phyloP scores from a whole-genome alignment of 2,888 invertebrate species.

The Dasysyrphus tricinctus region DNA sequence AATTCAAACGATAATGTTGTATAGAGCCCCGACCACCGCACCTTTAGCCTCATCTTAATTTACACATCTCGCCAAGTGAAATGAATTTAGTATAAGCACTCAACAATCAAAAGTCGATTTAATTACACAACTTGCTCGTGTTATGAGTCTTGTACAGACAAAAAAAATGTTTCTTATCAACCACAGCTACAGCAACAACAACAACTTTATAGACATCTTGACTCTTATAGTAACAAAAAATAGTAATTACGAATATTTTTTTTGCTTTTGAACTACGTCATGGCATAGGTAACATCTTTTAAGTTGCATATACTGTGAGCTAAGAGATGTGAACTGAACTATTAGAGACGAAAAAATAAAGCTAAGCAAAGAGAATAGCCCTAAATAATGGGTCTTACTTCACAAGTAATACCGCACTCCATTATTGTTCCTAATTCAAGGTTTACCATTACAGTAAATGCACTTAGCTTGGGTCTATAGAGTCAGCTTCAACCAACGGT shows the following conservation, averaged over 20 bases:
- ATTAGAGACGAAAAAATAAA: not conserved
- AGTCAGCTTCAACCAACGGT: slow-evolving; percentile 48
- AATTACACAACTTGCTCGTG: slow-evolving; percentile 47
- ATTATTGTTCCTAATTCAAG: slow-evolving; percentile 69
- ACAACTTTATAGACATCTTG: slow-evolving; percentile 1
- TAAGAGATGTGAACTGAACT: slow-evolving; percentile 20
- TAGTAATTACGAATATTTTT: slow-evolving; percentile 33
- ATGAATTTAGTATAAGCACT: slow-evolving; percentile 32
- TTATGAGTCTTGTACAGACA: slow-evolving; percentile 42
- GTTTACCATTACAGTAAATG: slow-evolving; percentile 72
- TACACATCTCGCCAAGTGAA: slow-evolving; percentile 17
- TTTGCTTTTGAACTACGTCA: slow-evolving; percentile 2
- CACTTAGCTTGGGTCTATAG: slow-evolving; percentile 51
- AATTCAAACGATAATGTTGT: slow-evolving; percentile 11
- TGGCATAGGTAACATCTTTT: slow-evolving; percentile 18
- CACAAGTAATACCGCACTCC: slow-evolving; percentile 70
- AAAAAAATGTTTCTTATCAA: slow-evolving; percentile 35
- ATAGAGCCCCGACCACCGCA: not conserved
- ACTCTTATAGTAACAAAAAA: slow-evolving; percentile 3
- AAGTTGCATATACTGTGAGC: slow-evolving; percentile 19
- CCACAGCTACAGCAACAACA: not conserved
- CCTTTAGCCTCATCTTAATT: slow-evolving; percentile 27
- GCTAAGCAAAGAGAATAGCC: slow-evolving; percentile 68
- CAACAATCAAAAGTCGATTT: slow-evolving; percentile 40
- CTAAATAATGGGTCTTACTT: slow-evolving; percentile 70